These are phyloP conservation scores for Crossocerus cetratus DNA, from an alignment of 2,888 invertebrate species.

Conservation along the genomic window DNA sequence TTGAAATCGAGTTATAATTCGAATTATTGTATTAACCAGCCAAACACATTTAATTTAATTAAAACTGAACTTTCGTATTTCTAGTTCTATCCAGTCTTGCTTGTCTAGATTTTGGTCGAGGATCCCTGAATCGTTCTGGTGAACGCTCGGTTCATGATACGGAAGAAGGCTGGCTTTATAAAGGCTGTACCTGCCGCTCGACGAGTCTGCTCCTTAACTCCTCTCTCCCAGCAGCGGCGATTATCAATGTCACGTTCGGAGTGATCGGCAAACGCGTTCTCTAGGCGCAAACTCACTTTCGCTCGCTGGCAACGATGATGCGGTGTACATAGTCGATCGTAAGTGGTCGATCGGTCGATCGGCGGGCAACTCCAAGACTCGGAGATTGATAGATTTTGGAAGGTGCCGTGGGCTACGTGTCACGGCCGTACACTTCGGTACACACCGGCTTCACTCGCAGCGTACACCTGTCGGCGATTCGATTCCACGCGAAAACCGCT, in stretches of 20 bases:
- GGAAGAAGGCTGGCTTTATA: too few relatives aligned
- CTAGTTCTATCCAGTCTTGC: too few relatives aligned
- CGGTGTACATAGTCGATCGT: not conserved
- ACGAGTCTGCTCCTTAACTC: not conserved
- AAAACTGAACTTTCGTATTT: too few relatives aligned
- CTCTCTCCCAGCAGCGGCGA: not conserved
- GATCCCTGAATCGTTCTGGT: too few relatives aligned
- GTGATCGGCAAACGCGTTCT: not conserved
- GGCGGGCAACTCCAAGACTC: not conserved
- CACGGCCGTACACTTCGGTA: slow-evolving; percentile 1
- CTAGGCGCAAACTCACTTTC: not conserved
- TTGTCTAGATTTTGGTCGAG: too few relatives aligned
- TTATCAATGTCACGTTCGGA: slow-evolving; percentile 3
- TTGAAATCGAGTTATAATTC: too few relatives aligned
- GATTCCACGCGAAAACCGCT: slow-evolving; percentile 27
- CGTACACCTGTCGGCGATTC: slow-evolving; percentile 27
- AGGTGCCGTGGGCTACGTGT: not conserved
- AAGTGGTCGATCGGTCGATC: not conserved
- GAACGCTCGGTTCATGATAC: too few relatives aligned
- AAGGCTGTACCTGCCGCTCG: not conserved
- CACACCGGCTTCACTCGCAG: not conserved
- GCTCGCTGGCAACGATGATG: not conserved
- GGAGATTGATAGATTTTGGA: not conserved
- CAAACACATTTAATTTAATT: too few relatives aligned
- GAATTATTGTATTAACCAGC: too few relatives aligned